phyloP scores from a whole-genome alignment of 2,797 vertebrate species.

The Poecilia wingei region DNA sequence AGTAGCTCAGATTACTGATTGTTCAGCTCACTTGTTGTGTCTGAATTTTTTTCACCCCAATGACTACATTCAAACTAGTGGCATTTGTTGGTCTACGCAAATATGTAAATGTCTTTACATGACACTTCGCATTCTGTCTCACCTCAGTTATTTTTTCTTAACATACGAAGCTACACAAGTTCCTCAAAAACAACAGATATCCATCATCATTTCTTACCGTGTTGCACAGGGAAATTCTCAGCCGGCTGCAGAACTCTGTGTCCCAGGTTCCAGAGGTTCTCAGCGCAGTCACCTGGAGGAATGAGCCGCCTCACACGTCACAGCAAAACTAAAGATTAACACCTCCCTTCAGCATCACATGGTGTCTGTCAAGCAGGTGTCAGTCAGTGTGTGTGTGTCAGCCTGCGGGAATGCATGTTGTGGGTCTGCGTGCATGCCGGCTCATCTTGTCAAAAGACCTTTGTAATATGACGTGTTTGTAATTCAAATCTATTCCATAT shows the following conservation, averaged over 20 bases:
- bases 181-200: slow-evolving; percentile 3
- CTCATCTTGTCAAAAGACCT: background rate
- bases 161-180: fast-evolving
- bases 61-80: slow-evolving; percentile 1
- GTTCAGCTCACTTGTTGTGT: slow-evolving; percentile 25
- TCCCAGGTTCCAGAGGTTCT: slow-evolving; percentile 36
- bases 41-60: slow-evolving; percentile 11
- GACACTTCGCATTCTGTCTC: background rate
- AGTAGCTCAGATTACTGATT: slow-evolving; percentile 54
- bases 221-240: background rate
- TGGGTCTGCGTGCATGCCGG: background rate
- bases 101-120: background rate
- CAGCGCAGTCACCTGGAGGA: slow-evolving; percentile 55
- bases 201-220: slow-evolving; percentile 51
- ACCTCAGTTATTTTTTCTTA: background rate
- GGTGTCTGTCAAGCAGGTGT: slow-evolving; percentile 28
- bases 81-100: background rate
- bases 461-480: background rate
- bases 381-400: slow-evolving; percentile 2
- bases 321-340: slow-evolving; percentile 62
- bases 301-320: slow-evolving; percentile 60
- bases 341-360: slow-evolving; percentile 64
- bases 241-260: slow-evolving; percentile 22
- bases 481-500: background rate
- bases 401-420: background rate